phyloP scores from a whole-genome alignment of 2,888 invertebrate genomes.

The Resseliella maxima region DNA sequence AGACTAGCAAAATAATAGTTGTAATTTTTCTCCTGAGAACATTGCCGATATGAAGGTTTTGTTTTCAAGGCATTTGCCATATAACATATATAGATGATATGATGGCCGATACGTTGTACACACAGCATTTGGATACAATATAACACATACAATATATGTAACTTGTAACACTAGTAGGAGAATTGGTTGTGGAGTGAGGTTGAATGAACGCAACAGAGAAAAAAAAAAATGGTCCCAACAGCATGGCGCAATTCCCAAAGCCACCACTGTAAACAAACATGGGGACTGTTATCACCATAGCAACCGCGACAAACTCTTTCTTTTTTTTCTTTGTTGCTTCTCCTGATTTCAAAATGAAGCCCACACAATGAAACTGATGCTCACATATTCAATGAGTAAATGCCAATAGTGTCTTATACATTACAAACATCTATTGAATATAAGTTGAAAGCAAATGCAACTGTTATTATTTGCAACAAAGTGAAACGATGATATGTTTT shows the following conservation, averaged over 20 bases:
- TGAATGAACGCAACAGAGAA: slow-evolving; percentile 43
- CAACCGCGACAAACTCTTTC: slow-evolving; percentile 10
- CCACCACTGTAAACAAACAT: slow-evolving; percentile 42
- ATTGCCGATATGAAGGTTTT: background rate
- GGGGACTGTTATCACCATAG: slow-evolving; percentile 7
- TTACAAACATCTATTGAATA: no score
- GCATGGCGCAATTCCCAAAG: slow-evolving; percentile 56
- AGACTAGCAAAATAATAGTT: background rate
- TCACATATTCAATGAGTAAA: background rate
- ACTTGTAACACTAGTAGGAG: background rate
- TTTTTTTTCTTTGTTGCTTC: no score
- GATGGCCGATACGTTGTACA: background rate
- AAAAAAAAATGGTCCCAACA: slow-evolving; percentile 56
- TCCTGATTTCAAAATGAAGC: slow-evolving; percentile 16
- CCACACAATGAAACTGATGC: background rate
- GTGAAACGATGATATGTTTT: background rate
- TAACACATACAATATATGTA: background rate
- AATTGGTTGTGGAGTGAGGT: slow-evolving; percentile 26
- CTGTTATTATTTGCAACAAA: background rate
- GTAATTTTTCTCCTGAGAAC: background rate
- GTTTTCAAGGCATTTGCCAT: no score
- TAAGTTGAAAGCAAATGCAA: background rate
- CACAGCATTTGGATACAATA: background rate
- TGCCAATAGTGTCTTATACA: background rate
- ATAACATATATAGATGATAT: no score